These are phyloP conservation scores for Epinephelus lanceolatus DNA, from an alignment of 2,113 vertebrate genomes.

Conservation along the genomic window DNA sequence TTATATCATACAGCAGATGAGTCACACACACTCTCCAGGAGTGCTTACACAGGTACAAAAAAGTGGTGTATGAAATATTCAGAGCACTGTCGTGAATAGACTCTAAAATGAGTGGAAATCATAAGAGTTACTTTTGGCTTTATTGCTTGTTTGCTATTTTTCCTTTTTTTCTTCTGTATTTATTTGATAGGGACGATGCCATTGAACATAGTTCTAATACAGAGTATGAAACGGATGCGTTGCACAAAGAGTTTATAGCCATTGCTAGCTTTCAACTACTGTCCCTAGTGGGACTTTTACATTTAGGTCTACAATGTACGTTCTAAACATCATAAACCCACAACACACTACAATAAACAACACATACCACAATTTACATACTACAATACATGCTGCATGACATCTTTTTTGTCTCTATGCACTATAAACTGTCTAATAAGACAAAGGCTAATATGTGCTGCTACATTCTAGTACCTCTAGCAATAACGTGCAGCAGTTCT, in stretches of 20 bases:
- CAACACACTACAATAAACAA: no score
- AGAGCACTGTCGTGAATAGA: slow-evolving; percentile 30
- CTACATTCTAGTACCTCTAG: not conserved
- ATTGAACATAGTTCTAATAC: no score
- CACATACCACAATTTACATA: no score
- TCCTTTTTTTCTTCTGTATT: no score
- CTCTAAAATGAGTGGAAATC: not conserved
- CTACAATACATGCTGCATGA: not conserved
- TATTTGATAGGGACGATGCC: no score
- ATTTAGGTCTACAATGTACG: no score
- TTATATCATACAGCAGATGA: slow-evolving; percentile 39
- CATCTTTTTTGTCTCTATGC: not conserved
- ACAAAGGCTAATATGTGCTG: not conserved
- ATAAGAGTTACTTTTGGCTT: not conserved
- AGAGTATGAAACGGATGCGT: no score
- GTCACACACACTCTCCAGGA: slow-evolving; percentile 34
- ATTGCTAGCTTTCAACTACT: no score
- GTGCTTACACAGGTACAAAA: slow-evolving; percentile 53
- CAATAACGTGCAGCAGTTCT: not conserved
- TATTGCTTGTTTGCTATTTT: not conserved
- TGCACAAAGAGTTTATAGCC: no score
- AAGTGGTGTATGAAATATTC: slow-evolving; percentile 59
- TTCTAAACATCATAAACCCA: no score
- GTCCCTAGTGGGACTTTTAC: no score
- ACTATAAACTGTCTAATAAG: not conserved